Conservation (phyloP, 2,113 vertebrate species). For the Dolichallabes microphthalmus region DNA sequence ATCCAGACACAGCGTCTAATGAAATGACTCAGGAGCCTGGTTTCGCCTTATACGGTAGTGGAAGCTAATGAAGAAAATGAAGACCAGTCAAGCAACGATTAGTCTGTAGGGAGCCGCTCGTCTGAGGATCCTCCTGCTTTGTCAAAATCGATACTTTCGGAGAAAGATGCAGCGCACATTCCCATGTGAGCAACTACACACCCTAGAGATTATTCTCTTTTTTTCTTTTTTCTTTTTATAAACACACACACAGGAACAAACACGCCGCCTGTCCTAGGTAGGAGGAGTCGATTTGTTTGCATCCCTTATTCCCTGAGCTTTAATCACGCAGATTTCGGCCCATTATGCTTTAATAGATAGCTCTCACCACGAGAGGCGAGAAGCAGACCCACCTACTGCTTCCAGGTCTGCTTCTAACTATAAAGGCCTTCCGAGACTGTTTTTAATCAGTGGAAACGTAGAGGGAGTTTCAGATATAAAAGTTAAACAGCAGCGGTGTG, state of each 20-base stretch:
- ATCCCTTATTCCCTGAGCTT: constrained; percentile 87
- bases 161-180: neutral
- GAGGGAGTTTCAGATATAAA: constrained; percentile 28
- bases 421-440: constrained; percentile 40
- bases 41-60: neutral
- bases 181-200: neutral
- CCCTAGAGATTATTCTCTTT: constrained; percentile 24
- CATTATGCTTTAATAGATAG: constrained; percentile 99
- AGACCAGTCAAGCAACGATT: constrained; percentile 8
- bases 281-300: constrained; percentile 89
- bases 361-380: constrained; percentile 77
- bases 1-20: constrained; percentile 6
- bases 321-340: constrained; percentile 95
- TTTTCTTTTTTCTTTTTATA: neutral
- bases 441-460: constrained; percentile 37
- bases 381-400: constrained; percentile 79
- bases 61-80: constrained; percentile 18
- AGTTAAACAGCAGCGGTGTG: constrained; percentile 29
- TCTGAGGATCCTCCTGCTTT: constrained; percentile 27
- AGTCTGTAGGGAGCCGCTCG: constrained; percentile 9
- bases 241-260: neutral
- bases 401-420: constrained; percentile 72
- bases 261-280: constrained; percentile 49
- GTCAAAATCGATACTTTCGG: constrained; percentile 2
- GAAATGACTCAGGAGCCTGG: constrained; percentile 12